Evolutionary conservation across 2,113 vertebrate genomes (phyloP), one percentile per base, ranked within the genome.

Genomic region (Motacilla tschutschensis): DNA sequence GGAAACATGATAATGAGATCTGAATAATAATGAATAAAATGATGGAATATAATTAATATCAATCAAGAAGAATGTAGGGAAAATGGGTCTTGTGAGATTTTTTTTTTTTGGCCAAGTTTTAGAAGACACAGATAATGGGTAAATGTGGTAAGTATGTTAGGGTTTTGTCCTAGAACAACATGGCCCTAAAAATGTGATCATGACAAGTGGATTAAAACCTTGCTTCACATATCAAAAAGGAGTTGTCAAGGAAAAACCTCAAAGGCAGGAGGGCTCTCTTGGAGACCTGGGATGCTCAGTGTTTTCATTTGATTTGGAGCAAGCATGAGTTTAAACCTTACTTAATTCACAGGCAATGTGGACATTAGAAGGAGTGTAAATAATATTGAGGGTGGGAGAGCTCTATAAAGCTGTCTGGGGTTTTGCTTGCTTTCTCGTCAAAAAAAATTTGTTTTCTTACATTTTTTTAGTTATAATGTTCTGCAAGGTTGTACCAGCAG

Each of bases 131-230:
- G 58, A 26, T 85, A 85, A 65, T 93, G 65, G 73, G 50, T 92
- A 60, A 91, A 22, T 72, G 73, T 87, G 62, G 0, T 53, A 67
- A 64, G 31, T 58, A 40, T 54, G 35, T 64, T 53, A 74, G 38
- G 66, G 18, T 26, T 85, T 87, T 83, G 85, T 85, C 90, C 90
- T 92, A 87, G 89, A 89, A 91, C 91, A 93, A 31, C 20, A 18
- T 72, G 87, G 89, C 91, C 85, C 85, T 87, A 57, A 85, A 91
- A 76, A 66, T 57, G 8, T 50, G 57, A 25, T 78, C 0, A 6
- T 47, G 51, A 35, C 79, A 87, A 59, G 59, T 28, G 36, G 69
- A 71, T 60, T 67, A 58, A 73, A 79, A 89, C 26, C 64, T 75
- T 78, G 13, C 6, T 83, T 94, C 13, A n/a, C 6, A 3, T 83